Evolutionary conservation across 2,797 vertebrate species (phyloP), one percentile per base, ranked within the genome.

Genomic region (Sciurus vulgaris): DNA sequence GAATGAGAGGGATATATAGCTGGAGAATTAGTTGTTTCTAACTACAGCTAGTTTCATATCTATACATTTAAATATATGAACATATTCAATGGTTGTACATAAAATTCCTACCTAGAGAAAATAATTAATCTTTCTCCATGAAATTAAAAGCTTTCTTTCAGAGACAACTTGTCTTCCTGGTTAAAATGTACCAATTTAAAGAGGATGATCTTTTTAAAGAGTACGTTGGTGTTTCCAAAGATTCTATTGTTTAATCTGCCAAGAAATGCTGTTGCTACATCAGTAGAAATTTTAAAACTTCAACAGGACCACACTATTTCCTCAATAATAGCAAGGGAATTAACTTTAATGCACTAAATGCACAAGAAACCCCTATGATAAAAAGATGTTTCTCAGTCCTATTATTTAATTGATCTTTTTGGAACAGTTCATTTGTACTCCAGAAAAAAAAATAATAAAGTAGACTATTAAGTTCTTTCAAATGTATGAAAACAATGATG

Each of bases 401-500:
- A 97, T 89, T 95, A 96, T 98, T 98, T 98, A 97, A 97, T 98
- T 96, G 86, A 97, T 96, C 94, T 98, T 97, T 98, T 93, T 97
- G 97, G 97, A 98, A 97, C 94, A 97, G 97, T 97, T 92, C 92
- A 97, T 86, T 98, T 96, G 95, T 96, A 97, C 74, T 97, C 91
- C 82, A 97, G 93, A 84, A 97, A 96, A 95, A 95, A 61, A 97
- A 98, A 97, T 97, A 96, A 97, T 97, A 96, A 4, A 97, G 89
- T 96, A 93, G 92, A 54, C 97, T 98, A 97, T 97, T 93, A 78
- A 97, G 67, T 97, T 98, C 97, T 98, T 98, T 98, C 97, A 97
- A 96, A 96, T 96, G 94, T 97, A 97, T 98, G 97, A 98, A 98
- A 98, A 98, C 97, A 98, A 97, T 97, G 86, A 83, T 96, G 96